Conservation (phyloP, 2,888 invertebrate species). For the Melolontha melolontha region DNA sequence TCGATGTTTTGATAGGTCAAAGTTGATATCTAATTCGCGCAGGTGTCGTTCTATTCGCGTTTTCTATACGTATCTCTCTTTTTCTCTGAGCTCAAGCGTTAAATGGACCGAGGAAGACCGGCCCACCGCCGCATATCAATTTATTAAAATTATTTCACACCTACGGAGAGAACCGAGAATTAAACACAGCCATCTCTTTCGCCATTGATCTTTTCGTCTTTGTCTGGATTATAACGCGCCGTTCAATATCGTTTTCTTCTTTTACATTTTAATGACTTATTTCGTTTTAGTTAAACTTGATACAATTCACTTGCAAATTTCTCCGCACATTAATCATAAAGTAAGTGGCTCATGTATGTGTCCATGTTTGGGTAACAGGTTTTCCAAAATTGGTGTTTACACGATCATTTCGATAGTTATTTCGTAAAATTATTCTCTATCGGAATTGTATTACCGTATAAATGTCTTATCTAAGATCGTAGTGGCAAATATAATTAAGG, state of each 20-base stretch:
- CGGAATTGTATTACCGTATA: too few species aligned
- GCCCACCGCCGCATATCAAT: conserved; percentile 43
- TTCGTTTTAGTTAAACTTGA: conserved; percentile 8
- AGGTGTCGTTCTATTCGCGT: conserved; percentile 44
- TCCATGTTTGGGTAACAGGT: conserved; percentile 15
- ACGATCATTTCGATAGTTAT: background rate
- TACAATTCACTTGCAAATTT: conserved; percentile 21
- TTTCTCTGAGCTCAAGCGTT: conserved; percentile 37
- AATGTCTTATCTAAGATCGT: too few species aligned
- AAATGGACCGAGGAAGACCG: conserved; percentile 50
- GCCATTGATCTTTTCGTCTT: background rate
- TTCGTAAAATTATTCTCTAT: too few species aligned
- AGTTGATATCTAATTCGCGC: conserved; percentile 50
- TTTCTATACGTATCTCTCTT: background rate
- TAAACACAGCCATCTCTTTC: conserved; percentile 15
- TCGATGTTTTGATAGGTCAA: conserved; percentile 50
- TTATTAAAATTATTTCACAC: conserved; percentile 43
- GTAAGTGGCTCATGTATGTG: conserved; percentile 1
- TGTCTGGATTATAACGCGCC: background rate
- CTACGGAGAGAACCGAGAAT: conserved; percentile 32
- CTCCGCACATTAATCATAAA: conserved; percentile 5
- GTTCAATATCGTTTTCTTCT: background rate
- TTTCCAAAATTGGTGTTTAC: conserved; percentile 5
- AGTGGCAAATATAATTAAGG: too few species aligned
- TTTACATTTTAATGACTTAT: conserved; percentile 15